These are phyloP conservation scores for Drosophila kambysellisi DNA, from an alignment of 2,888 invertebrate species.

Conservation along the genomic window DNA sequence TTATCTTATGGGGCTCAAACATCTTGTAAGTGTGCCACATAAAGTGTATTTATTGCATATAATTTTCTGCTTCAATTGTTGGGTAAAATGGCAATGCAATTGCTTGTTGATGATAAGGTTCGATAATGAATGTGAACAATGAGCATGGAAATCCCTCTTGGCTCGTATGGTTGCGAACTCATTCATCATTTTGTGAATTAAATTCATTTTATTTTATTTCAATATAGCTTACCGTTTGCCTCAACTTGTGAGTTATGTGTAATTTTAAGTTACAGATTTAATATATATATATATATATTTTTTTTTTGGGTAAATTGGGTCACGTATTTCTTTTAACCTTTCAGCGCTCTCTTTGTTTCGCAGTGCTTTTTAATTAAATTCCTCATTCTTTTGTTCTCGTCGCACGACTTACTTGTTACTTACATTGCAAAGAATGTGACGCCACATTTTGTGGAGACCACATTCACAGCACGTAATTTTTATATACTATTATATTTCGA, in stretches of 20 bases:
- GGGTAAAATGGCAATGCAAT: slow-evolving; percentile 16
- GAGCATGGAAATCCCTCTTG: slow-evolving; percentile 2
- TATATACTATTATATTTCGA: neutral
- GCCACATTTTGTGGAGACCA: neutral
- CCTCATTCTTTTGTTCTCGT: neutral
- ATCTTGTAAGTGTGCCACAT: slow-evolving; percentile 16
- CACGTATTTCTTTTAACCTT: neutral
- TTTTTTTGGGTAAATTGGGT: neutral
- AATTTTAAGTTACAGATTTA: neutral
- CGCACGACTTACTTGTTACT: neutral
- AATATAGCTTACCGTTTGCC: slow-evolving; percentile 2
- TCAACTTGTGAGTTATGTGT: neutral
- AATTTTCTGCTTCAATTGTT: slow-evolving; percentile 65
- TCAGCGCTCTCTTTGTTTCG: neutral
- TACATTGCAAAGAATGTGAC: neutral
- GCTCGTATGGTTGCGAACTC: slow-evolving; percentile 9
- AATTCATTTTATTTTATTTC: slow-evolving; percentile 10
- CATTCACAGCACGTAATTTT: neutral
- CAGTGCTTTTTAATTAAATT: slow-evolving; percentile 13
- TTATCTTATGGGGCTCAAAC: slow-evolving; percentile 27
- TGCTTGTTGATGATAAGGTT: slow-evolving; percentile 34
- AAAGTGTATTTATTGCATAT: slow-evolving; percentile 39
- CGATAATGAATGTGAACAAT: slow-evolving; percentile 36
- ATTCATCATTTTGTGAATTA: slow-evolving; percentile 22
- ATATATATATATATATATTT: too few relatives aligned